A percentile compares a stretch with the other conserved stretches of the same genome.
Conservation (phyloP, 2,113 vertebrate genomes). For the Polyodon spathula region DNA sequence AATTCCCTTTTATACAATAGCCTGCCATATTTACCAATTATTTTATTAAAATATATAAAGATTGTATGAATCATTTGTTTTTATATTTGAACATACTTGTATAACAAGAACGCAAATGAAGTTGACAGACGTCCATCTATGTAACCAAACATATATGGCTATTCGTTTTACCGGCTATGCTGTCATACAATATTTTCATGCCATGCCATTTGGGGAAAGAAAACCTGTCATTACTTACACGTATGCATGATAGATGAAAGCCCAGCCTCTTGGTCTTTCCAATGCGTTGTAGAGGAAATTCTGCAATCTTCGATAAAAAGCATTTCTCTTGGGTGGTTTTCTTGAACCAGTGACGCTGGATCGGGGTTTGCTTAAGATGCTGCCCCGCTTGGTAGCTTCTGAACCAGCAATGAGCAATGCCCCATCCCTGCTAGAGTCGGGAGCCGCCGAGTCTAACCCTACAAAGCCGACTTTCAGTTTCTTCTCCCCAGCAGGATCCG, state of each 20-base stretch:
- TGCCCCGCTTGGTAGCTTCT: slow-evolving; percentile 67
- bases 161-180: neutral
- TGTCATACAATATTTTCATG: neutral
- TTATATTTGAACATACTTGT: no score
- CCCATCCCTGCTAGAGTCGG: slow-evolving; percentile 82
- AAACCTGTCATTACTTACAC: slow-evolving; percentile 66
- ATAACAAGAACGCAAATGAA: no score
- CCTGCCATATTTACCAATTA: no score
- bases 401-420: slow-evolving; percentile 82
- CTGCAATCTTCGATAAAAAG: slow-evolving; percentile 89
- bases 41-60: no score
- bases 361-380: slow-evolving; percentile 79
- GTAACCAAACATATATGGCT: neutral
- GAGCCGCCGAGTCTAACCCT: slow-evolving; percentile 81
- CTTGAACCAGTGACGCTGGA: slow-evolving; percentile 64
- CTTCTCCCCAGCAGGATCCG: slow-evolving; percentile 75
- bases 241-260: slow-evolving; percentile 94
- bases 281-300: slow-evolving; percentile 93
- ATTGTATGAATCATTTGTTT: no score
- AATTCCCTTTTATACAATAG: neutral
- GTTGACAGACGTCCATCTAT: no score
- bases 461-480: slow-evolving; percentile 94
- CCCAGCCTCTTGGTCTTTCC: slow-evolving; percentile 93
- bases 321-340: slow-evolving; percentile 79
- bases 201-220: neutral